These are phyloP conservation scores for Barnardius zonarius DNA, from an alignment of 2,113 vertebrate species.

Conservation along the genomic window DNA sequence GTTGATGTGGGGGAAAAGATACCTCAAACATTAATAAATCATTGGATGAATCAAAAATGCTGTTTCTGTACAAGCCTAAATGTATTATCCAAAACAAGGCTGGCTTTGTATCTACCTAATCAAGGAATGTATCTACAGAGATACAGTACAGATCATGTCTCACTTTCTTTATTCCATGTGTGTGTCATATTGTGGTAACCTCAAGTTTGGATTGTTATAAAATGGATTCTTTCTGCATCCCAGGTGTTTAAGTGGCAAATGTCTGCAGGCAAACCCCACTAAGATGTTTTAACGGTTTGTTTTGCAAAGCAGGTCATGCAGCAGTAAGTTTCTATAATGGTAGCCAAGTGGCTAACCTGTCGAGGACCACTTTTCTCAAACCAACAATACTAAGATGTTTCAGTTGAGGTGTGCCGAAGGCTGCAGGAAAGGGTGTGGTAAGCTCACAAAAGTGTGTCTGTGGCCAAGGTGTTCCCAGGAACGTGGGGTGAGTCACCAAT, in stretches of 20 bases:
- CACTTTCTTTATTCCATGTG: background rate
- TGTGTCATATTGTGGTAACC: background rate
- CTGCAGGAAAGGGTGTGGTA: conserved; percentile 24
- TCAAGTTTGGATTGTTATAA: background rate
- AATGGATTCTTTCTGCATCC: background rate
- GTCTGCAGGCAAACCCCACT: background rate
- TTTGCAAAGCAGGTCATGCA: fast-evolving
- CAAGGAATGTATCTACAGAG: background rate
- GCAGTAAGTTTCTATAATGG: background rate
- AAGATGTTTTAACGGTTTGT: background rate
- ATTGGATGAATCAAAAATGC: background rate
- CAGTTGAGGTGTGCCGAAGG: background rate
- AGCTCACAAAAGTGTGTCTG: background rate
- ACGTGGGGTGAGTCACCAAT: background rate
- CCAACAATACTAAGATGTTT: background rate
- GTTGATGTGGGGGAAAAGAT: background rate
- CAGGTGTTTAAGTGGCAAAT: background rate
- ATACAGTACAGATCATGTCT: background rate
- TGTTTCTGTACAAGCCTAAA: background rate
- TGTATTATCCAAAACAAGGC: background rate
- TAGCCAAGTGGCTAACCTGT: background rate
- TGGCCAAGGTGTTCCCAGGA: conserved; percentile 39
- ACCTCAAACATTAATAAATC: background rate
- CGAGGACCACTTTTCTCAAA: background rate
- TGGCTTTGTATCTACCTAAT: background rate